These are phyloP conservation scores for Eupsilia transversa DNA, from an alignment of 2,888 invertebrate genomes.

Conservation along the genomic window DNA sequence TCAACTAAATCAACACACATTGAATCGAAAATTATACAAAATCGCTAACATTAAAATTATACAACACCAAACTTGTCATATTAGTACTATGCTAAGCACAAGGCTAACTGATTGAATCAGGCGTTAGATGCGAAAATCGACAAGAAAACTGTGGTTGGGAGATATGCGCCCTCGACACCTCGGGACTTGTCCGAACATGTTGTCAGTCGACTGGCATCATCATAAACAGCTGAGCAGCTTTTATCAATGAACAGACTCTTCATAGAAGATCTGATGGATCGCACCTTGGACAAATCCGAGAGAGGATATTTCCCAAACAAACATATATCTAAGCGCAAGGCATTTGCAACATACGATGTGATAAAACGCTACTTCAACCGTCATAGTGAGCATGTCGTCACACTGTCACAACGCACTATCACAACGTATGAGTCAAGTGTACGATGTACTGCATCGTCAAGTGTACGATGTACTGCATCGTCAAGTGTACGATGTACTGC, in stretches of 20 bases:
- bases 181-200: slow-evolving; percentile 6
- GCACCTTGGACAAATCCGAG: slow-evolving; percentile 30
- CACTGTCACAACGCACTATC: slow-evolving; percentile 8
- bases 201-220: not conserved
- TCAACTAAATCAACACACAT: slow-evolving; percentile 71
- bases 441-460: slow-evolving; percentile 10
- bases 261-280: slow-evolving; percentile 48
- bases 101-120: slow-evolving; percentile 53
- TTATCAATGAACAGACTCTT: slow-evolving; percentile 29
- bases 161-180: slow-evolving; percentile 18
- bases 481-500: not conserved
- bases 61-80: slow-evolving; percentile 77
- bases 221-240: not conserved
- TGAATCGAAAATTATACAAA: slow-evolving; percentile 73
- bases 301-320: slow-evolving; percentile 28
- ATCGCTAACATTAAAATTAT: slow-evolving; percentile 78
- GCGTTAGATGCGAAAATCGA: slow-evolving; percentile 39
- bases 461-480: not conserved
- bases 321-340: slow-evolving; percentile 29
- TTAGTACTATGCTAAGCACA: slow-evolving; percentile 73
- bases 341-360: slow-evolving; percentile 9
- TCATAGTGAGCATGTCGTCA: not conserved
- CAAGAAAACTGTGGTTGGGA: slow-evolving; percentile 25
- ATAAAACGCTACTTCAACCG: not conserved
- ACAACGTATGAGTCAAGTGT: not conserved